Percentiles rank a stretch among this genome's conserved stretches.
Conservation (phyloP, 2,888 invertebrate genomes). For the Pseudeuparius sepicola region DNA sequence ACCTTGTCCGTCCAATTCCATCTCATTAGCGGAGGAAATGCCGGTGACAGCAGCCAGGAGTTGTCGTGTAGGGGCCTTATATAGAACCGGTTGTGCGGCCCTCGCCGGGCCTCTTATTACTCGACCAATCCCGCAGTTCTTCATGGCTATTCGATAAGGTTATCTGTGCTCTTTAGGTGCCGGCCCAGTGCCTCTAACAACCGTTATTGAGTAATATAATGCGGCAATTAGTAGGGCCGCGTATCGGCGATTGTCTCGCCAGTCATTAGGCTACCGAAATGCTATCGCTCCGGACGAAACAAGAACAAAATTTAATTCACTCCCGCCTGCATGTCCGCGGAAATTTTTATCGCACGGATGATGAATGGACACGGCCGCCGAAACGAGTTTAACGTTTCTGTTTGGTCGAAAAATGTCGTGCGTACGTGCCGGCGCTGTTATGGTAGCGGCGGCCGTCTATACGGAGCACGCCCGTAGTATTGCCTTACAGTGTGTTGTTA, state of each 20-base stretch:
- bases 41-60: slow-evolving; percentile 38
- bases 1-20: slow-evolving; percentile 42
- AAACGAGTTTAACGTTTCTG: too few species aligned
- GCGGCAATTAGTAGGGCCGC: slow-evolving; percentile 32
- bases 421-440: too few species aligned
- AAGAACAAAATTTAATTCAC: too few species aligned
- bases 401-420: too few species aligned
- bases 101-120: too few species aligned
- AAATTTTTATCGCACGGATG: too few species aligned
- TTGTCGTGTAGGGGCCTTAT: slow-evolving; percentile 38
- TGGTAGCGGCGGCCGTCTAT: too few species aligned
- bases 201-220: slow-evolving; percentile 35
- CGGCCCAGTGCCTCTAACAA: slow-evolving; percentile 32
- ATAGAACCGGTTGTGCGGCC: slow-evolving; percentile 38
- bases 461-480: too few species aligned
- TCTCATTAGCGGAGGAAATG: slow-evolving; percentile 43
- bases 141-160: slow-evolving; percentile 38
- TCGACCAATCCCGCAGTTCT: slow-evolving; percentile 34
- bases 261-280: slow-evolving; percentile 21
- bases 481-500: too few species aligned
- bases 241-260: slow-evolving; percentile 22
- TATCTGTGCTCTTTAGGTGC: slow-evolving; percentile 35
- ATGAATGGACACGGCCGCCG: too few species aligned
- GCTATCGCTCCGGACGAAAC: too few species aligned
- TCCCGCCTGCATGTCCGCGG: too few species aligned